A percentile compares a stretch with the other conserved stretches of the same genome.
Evolutionary conservation across 2,888 invertebrate genomes (phyloP).

Genomic region (Synanthedon myopaeformis): DNA sequence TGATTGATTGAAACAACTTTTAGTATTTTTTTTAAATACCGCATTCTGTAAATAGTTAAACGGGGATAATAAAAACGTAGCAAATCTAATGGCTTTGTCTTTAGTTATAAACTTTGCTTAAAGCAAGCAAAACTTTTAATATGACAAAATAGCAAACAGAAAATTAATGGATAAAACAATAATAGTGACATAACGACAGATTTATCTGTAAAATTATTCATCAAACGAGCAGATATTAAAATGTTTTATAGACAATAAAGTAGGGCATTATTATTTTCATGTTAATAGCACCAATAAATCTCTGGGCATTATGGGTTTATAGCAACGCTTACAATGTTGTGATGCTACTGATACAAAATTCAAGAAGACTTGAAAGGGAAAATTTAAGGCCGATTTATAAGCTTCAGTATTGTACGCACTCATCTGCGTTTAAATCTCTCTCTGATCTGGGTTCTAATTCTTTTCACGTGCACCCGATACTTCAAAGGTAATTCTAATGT

Average conservation of each 20-base stretch:
- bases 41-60: too few relatives aligned
- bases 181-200: constrained; percentile 4
- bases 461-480: too few relatives aligned
- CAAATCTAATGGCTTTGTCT: too few relatives aligned
- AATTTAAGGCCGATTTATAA: too few relatives aligned
- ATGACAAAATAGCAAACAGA: neutral
- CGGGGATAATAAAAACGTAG: too few relatives aligned
- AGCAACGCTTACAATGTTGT: constrained; percentile 33
- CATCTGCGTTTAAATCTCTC: too few relatives aligned
- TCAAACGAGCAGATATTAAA: constrained; percentile 54
- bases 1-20: too few relatives aligned
- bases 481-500: too few relatives aligned
- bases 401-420: too few relatives aligned
- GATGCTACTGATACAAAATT: constrained; percentile 1
- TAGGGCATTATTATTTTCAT: constrained; percentile 57
- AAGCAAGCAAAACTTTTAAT: neutral
- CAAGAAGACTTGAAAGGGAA: neutral
- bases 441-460: too few relatives aligned
- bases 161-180: constrained; percentile 12
- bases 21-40: too few relatives aligned
- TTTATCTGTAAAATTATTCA: constrained; percentile 46
- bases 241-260: constrained; percentile 59
- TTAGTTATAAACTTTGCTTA: too few relatives aligned
- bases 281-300: constrained; percentile 60
- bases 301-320: constrained; percentile 26